Conservation (phyloP, 92 coral and sea anemone genomes). For the Meandrina meandrites region DNA sequence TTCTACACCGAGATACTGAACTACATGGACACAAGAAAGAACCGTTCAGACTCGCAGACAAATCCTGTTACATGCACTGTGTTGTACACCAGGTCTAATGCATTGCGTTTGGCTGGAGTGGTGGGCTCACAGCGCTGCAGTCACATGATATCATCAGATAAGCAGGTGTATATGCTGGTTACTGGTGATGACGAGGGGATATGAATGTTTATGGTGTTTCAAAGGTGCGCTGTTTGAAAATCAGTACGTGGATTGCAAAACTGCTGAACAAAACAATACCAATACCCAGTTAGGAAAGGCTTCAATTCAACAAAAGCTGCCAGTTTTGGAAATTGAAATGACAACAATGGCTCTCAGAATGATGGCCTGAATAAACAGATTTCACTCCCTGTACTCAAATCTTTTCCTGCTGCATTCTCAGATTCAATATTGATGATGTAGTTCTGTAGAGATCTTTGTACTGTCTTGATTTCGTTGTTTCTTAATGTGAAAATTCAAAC, state of each 20-base stretch:
- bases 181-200: conserved; percentile 64
- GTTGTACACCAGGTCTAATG: conserved; percentile 79
- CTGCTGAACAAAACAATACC: no score
- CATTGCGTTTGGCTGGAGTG: conserved; percentile 68
- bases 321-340: not conserved
- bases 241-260: not conserved
- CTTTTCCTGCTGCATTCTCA: not conserved
- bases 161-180: conserved; percentile 88
- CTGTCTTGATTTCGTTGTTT: not conserved
- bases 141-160: conserved; percentile 86
- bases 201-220: not conserved
- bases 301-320: not conserved
- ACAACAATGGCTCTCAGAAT: not conserved
- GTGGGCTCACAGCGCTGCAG: conserved; percentile 84
- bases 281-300: not conserved
- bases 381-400: not conserved
- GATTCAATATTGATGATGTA: not conserved
- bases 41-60: conserved; percentile 36
- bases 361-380: not conserved
- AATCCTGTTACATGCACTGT: conserved; percentile 76
- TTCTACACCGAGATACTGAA: conserved; percentile 94
- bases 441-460: not conserved
- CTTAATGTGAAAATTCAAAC: not conserved
- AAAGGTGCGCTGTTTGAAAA: not conserved
- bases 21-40: conserved; percentile 68